phyloP scores from a whole-genome alignment of 2,113 vertebrate species.

The Catharus fuscescens region DNA sequence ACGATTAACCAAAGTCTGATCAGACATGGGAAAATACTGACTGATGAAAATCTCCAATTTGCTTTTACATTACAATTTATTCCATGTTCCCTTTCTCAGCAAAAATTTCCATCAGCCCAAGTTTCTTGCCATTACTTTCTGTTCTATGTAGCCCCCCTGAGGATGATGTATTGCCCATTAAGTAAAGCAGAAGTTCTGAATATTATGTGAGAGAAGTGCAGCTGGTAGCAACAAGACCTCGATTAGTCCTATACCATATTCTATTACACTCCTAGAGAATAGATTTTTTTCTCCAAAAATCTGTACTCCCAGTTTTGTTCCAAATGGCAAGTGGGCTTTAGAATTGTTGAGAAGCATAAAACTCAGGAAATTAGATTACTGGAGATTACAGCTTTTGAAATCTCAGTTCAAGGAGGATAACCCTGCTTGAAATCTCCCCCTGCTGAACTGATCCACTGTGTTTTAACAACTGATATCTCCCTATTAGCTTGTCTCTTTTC shows the following conservation, averaged over 20 bases:
- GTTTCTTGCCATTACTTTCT: not conserved
- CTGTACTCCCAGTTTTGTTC: not conserved
- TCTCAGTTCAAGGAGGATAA: not conserved
- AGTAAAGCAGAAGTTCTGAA: not conserved
- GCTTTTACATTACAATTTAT: not conserved
- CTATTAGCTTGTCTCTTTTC: not conserved
- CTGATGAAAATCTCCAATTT: not conserved
- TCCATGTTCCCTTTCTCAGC: not conserved
- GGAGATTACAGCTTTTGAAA: not conserved
- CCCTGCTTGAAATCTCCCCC: not conserved
- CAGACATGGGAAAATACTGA: not conserved
- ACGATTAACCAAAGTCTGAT: not conserved
- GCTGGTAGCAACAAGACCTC: not conserved
- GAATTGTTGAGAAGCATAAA: not conserved
- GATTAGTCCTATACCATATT: not conserved
- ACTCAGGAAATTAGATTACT: not conserved
- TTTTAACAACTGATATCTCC: not conserved
- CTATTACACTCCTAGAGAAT: not conserved
- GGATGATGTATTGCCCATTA: not conserved
- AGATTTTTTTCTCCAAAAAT: not conserved
- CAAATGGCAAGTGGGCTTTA: not conserved
- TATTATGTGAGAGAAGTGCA: not conserved
- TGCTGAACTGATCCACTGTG: not conserved
- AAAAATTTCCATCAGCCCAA: not conserved
- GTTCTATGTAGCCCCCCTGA: fast-evolving